Evolutionary conservation across 1,140 invertebrate species (phyloP).

Genomic region (Aphaenogaster ashmeadi): DNA sequence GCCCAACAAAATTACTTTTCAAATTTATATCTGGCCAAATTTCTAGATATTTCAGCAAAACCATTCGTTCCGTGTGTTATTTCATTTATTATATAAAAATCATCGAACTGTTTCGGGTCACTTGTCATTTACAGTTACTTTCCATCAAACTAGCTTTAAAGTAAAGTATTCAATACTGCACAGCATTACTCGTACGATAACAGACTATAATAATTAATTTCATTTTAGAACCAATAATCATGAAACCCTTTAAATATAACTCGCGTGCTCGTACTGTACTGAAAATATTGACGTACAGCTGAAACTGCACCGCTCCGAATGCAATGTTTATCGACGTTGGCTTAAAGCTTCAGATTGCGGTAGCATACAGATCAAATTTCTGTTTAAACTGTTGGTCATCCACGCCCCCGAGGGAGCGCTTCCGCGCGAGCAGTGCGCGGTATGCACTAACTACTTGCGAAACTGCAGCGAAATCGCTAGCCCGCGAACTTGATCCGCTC

Average conservation of each 20-base stretch:
- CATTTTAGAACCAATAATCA: neutral
- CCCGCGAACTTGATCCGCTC: conserved; percentile 56
- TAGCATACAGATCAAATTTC: conserved; percentile 61
- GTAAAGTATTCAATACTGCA: neutral
- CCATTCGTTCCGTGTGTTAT: neutral
- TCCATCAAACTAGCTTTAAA: neutral
- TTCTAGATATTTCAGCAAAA: too few species aligned
- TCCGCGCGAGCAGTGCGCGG: neutral
- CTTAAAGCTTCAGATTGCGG: conserved; percentile 59
- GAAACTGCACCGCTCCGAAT: neutral
- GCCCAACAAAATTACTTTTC: too few species aligned
- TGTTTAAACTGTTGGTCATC: conserved; percentile 65
- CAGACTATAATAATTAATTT: neutral
- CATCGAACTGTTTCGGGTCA: neutral
- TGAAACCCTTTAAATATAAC: conserved; percentile 3
- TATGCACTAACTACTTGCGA: conserved; percentile 59
- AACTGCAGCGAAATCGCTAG: conserved; percentile 56
- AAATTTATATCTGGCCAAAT: too few species aligned
- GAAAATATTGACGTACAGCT: conserved; percentile 33
- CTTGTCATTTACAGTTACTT: neutral
- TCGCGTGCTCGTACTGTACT: neutral
- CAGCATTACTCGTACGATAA: neutral
- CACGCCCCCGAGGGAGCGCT: conserved; percentile 33
- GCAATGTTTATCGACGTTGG: conserved; percentile 45
- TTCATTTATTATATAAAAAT: neutral